A percentile compares a stretch with the other conserved stretches of the same genome.
Evolutionary conservation across 2,797 vertebrate species (phyloP).

Genomic region (Pachyuromys duprasi): DNA sequence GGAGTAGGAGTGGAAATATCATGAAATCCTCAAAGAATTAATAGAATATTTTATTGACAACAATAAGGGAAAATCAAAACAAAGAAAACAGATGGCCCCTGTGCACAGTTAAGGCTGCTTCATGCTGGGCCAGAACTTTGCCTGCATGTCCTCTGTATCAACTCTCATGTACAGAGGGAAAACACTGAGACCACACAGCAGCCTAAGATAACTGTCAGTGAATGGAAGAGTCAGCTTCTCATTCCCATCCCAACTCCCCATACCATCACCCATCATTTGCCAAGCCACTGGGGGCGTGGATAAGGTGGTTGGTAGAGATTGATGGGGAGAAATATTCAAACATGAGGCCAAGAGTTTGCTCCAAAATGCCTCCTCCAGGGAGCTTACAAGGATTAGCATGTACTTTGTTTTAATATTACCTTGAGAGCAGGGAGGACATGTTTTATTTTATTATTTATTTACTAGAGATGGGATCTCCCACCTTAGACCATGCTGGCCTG

Average conservation of each 20-base stretch:
- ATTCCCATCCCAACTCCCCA: fast-evolving
- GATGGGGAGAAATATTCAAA: background rate
- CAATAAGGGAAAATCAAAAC: background rate
- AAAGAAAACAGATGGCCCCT: background rate
- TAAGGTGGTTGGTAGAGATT: background rate
- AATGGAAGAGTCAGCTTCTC: background rate
- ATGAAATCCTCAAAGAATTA: background rate
- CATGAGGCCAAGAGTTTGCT: background rate
- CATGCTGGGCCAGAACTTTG: background rate
- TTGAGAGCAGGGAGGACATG: background rate
- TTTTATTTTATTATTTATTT: background rate
- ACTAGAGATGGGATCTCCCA: background rate
- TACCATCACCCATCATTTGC: background rate
- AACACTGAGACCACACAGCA: background rate
- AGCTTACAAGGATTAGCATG: background rate
- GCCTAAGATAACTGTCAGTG: background rate
- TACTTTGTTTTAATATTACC: background rate
- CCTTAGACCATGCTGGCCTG: background rate
- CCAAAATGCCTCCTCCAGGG: conserved; percentile 34
- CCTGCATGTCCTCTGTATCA: background rate
- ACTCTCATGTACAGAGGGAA: background rate
- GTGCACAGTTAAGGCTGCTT: background rate
- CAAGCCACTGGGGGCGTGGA: background rate
- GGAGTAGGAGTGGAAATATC: background rate
- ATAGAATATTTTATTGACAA: background rate